Base-by-base conservation (phyloP, 2,113 vertebrate genomes). In the Mobula hypostoma region DNA sequence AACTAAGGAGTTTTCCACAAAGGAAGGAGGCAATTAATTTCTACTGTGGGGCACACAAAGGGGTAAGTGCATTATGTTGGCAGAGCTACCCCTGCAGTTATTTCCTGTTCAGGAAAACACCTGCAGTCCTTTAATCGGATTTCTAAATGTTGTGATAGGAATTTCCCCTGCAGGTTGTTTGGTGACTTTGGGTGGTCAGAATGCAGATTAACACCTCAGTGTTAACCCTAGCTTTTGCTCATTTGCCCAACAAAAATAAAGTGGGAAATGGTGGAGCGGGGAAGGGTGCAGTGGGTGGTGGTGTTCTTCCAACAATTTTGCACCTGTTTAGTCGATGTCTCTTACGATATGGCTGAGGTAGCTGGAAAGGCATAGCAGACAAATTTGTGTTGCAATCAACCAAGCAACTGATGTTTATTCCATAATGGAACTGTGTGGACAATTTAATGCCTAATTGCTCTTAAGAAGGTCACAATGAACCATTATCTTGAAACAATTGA, bases 1-100 rank as follows among this genome's bases (percentile, higher is more conserved):
- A 90, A 90, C 61, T 90, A 68, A 90, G 85, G 61, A 90, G 66
- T 88, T 90, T 90, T 90, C 85, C 85, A 90, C 85, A 90, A 90
- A 90, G 85, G 85, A 90, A 90, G 85, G 61, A 90, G 85, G 85
- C 85, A 90, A 61, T 90, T 90, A 90, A 66, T 32, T 90, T 68
- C 85, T 61, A 66, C 61, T 90, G 85, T 90, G 85, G 85, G 85
- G 85, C 85, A 90, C 61, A 90, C 7, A 87, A 90, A 90, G 85
- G 85, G 85, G 85, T 90, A 90, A 90, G 85, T 90, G 85, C 15
- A 12, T 90, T 32, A 90, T 63, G 63, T 14, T 66, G 61, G 85
- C n/a, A 66, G 61, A 66, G 68, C 61, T n/a, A 68, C 85, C 61
- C 85, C 85, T 90, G 85, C n/a, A 66, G 29, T 5, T 90, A 90